These are phyloP conservation scores for Gortyna flavago DNA, from an alignment of 2,888 invertebrate species.

Conservation along the genomic window DNA sequence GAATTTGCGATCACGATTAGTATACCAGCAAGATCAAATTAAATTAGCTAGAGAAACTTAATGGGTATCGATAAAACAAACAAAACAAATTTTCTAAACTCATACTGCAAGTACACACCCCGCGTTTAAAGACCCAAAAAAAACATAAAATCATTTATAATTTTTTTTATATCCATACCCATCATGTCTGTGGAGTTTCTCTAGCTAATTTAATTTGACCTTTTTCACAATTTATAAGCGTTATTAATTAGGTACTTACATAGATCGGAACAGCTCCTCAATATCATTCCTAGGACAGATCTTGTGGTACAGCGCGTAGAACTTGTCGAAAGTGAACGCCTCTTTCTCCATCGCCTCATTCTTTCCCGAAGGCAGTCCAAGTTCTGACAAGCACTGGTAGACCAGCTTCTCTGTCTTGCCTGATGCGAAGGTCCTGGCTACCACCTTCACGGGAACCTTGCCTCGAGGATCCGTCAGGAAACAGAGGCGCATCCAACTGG, in stretches of 20 bases:
- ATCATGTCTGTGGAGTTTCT: too few species aligned
- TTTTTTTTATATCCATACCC: not conserved
- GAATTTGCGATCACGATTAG: not conserved
- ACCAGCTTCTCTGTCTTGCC: conserved; percentile 99
- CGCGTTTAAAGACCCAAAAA: not conserved
- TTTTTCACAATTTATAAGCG: not conserved
- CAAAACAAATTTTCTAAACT: too few species aligned
- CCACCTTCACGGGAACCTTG: conserved; percentile 98
- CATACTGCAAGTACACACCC: not conserved
- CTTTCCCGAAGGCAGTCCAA: conserved; percentile 98
- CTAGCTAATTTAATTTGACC: not conserved
- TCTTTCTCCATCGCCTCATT: conserved; percentile 98
- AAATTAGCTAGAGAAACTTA: too few species aligned
- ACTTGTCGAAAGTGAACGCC: conserved; percentile 99
- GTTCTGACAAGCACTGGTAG: conserved; percentile 98
- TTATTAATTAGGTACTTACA: conserved; percentile 94
- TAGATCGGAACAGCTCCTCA: conserved; percentile 98
- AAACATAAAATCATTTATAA: not conserved
- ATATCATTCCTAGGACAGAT: conserved; percentile 99
- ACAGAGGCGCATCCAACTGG: conserved; percentile 99
- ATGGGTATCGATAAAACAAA: too few species aligned
- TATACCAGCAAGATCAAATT: too few species aligned
- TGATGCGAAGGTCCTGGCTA: conserved; percentile 99
- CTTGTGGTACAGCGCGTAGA: conserved; percentile 99
- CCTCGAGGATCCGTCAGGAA: conserved; percentile 98